Base-by-base conservation (phyloP, 2,113 vertebrate species). In the Larimichthys crocea region DNA sequence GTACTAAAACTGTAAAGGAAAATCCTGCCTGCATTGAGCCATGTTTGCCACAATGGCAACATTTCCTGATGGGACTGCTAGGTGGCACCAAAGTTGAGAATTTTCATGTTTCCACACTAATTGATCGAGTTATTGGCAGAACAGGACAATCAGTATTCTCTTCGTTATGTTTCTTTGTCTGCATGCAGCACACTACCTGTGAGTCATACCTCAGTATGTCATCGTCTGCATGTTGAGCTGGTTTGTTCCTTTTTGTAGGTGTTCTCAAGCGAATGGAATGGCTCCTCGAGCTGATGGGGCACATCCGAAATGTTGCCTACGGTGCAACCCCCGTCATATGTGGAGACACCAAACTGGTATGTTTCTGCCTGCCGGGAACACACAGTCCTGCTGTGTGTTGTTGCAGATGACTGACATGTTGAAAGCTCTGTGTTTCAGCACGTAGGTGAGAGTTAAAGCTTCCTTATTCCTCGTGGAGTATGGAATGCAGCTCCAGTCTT, bases 261-360 rank as follows among this genome's bases (percentile, higher is more conserved):
- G 95, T 99, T 15, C 57, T 94, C 42, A 97, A 96, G 86, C 95
- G 97, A 88, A 91, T 97, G 95, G 96, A 98, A 50, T 99, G 98
- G 98, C 94, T 99, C 14, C 92, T 99, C 87, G 96, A 99, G 82
- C 86, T 99, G 69, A 99, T 98, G 96, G 97, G 97, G 61, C 96
- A 96, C 72, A 96, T 97, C 52, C 95, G 96, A 86, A 98, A 96
- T 17, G 72, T 96, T 26, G 94, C 95, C 0, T 94, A 96, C 20
- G 95, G 95, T 35, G 89, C 95, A 46, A 82, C 83, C 0, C 0
- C 90, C 0, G 46, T 95, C 66, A 29, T 91, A n/a, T 94, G 93
- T 56, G 86, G 86, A 40, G 50, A 93, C 82, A 74, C 89, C 19
- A 92, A 91, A 67, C 84, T 96, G 98, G 98, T 99, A 94, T 0